Evolutionary conservation across 2,113 vertebrate species (phyloP).

Genomic region (Arothron firmamentum): DNA sequence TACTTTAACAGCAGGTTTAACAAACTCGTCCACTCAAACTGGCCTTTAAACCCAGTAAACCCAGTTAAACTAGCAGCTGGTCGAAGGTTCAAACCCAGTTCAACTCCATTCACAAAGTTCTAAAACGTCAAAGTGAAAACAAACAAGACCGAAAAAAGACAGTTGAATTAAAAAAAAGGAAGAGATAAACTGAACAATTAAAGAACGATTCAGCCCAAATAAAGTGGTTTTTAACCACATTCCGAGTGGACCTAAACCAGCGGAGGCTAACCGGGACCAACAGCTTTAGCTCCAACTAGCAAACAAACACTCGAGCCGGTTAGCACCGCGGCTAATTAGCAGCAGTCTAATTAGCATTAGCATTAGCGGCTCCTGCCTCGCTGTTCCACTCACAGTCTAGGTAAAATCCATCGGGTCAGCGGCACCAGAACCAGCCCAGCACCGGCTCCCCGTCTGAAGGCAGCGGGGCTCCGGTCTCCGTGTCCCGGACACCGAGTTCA

Average conservation of each 20-base stretch:
- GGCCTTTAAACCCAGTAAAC: neutral
- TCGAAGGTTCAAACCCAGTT: neutral
- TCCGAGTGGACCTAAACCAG: neutral
- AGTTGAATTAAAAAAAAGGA: neutral
- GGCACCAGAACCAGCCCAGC: constrained; percentile 14
- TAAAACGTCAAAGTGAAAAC: neutral
- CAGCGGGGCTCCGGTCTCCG: constrained; percentile 2
- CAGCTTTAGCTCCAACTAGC: constrained; percentile 15
- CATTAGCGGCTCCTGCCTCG: neutral
- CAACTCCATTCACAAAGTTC: too few species aligned
- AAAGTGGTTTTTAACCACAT: neutral
- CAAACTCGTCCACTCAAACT: neutral
- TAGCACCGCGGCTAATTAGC: constrained; percentile 33
- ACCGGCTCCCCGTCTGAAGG: constrained; percentile 23
- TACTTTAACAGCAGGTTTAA: neutral
- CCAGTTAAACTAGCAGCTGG: neutral
- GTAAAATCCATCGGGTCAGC: constrained; percentile 80
- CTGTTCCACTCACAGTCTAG: constrained; percentile 44
- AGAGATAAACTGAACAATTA: neutral
- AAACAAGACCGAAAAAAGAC: neutral
- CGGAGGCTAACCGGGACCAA: constrained; percentile 5
- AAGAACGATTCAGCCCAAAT: neutral
- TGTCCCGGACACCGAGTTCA: constrained; percentile 3
- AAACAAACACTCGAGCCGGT: constrained; percentile 7
- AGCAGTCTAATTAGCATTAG: constrained; percentile 19